Evolutionary conservation across 2,113 vertebrate genomes (phyloP), one percentile per base, ranked within the genome.

Genomic region (Coptodon bakossiorum): DNA sequence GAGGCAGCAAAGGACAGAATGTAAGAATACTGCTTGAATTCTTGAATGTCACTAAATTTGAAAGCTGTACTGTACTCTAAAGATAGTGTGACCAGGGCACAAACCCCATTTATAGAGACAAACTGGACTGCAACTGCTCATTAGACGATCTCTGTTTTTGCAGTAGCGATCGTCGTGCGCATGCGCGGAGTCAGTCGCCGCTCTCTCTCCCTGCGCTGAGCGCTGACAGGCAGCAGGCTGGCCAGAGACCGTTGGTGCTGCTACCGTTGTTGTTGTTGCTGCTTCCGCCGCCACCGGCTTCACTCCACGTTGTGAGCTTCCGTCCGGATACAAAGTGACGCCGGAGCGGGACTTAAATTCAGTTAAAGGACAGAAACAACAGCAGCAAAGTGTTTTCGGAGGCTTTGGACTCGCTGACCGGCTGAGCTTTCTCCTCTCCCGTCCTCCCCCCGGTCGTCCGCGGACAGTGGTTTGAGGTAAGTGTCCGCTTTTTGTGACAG

Each of bases 61-160:
- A 71, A 43, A 71, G 36, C 61, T 38, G 61, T 12, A 12, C 17
- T 63, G 68, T 29, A 17, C 71, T 76, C 43, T 48, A 31, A 76
- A 19, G 24, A 31, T 48, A 45, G 71, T 11, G 22, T 19, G 43
- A 31, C 43, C 27, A 31, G 24, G 14, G 22, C 40, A 2, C 24
- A 17, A 45, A 7, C 68, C 22, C 40, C 40, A 73, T 73, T 73
- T 45, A 27, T 73, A 73, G 68, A 73, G 12, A 73, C 68, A 29
- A 22, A 34, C 43, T 22, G 40, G 19, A 61, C 56, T 40, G 16
- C 80, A 61, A 56, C 89, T 1, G 5, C 1, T 3, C 3, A 54
- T 16, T 78, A 82, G 76, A 90, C 84, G 82, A 94, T 92, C 93
- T 94, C 54, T 53, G 92, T 86, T 91, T 90, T 91, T 52, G 80